Evolutionary conservation across 2,113 vertebrate genomes (phyloP).

Genomic region (Elachura formosa): DNA sequence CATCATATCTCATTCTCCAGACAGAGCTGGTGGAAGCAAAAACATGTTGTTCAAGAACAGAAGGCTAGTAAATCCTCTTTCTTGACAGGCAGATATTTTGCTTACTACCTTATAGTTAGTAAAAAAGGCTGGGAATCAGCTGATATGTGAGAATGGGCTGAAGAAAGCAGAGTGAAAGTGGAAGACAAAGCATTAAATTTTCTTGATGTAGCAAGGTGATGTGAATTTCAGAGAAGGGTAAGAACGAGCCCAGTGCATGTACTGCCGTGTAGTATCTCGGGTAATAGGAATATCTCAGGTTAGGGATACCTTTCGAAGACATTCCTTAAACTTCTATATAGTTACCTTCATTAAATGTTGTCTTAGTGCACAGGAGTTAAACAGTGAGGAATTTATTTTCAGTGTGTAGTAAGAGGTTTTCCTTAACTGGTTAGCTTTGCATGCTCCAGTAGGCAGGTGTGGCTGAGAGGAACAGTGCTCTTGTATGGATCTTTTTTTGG

Average conservation of each 20-base stretch:
- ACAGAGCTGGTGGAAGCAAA: not conserved
- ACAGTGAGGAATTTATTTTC: not conserved
- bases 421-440: not conserved
- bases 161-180: not conserved
- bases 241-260: not conserved
- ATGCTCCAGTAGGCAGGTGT: not conserved
- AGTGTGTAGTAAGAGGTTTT: not conserved
- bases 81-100: not conserved
- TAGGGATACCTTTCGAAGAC: not conserved
- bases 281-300: not conserved
- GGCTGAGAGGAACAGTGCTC: not conserved
- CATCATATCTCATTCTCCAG: not conserved
- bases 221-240: not conserved
- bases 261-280: not conserved
- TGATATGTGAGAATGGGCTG: not conserved
- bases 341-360: not conserved
- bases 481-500: not conserved
- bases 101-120: not conserved
- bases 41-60: not conserved
- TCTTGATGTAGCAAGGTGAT: not conserved
- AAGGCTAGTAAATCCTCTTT: not conserved
- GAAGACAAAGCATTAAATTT: not conserved
- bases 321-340: not conserved
- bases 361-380: not conserved
- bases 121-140: not conserved